phyloP scores from a whole-genome alignment of 2,888 invertebrate species.

The Polydrusus pterygomalis region DNA sequence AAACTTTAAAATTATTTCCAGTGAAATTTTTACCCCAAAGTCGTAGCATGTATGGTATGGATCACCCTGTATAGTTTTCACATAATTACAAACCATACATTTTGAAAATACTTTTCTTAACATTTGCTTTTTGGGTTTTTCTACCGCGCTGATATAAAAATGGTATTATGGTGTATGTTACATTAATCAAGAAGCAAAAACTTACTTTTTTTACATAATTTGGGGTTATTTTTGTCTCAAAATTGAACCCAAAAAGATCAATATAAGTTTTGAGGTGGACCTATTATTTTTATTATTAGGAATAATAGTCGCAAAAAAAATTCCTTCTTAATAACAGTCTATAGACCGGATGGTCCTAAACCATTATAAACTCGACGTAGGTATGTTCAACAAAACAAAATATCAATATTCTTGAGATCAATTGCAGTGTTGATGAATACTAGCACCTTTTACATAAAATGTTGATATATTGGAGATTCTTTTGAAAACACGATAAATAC shows the following conservation, averaged over 20 bases:
- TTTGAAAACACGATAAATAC: too few relatives aligned
- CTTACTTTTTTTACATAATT: constrained; percentile 49
- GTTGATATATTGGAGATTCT: too few relatives aligned
- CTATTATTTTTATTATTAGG: neutral
- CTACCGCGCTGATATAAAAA: constrained; percentile 37
- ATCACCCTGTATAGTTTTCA: too few relatives aligned
- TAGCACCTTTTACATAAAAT: constrained; percentile 45
- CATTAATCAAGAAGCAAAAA: constrained; percentile 52
- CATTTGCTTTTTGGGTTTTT: constrained; percentile 32
- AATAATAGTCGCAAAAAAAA: too few relatives aligned
- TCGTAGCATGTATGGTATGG: too few relatives aligned
- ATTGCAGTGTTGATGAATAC: constrained; percentile 29
- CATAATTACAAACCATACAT: too few relatives aligned
- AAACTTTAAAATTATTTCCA: too few relatives aligned
- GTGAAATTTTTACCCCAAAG: too few relatives aligned
- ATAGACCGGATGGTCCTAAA: neutral
- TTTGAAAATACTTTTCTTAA: too few relatives aligned
- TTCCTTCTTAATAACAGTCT: too few relatives aligned
- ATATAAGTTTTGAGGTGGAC: neutral
- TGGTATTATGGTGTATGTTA: constrained; percentile 45
- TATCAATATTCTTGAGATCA: constrained; percentile 13
- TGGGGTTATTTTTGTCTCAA: constrained; percentile 48
- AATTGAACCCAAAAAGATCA: constrained; percentile 20
- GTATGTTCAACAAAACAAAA: neutral
- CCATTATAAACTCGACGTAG: neutral